Base-by-base conservation (phyloP, 2,888 invertebrate genomes). In the Alcis repandata region DNA sequence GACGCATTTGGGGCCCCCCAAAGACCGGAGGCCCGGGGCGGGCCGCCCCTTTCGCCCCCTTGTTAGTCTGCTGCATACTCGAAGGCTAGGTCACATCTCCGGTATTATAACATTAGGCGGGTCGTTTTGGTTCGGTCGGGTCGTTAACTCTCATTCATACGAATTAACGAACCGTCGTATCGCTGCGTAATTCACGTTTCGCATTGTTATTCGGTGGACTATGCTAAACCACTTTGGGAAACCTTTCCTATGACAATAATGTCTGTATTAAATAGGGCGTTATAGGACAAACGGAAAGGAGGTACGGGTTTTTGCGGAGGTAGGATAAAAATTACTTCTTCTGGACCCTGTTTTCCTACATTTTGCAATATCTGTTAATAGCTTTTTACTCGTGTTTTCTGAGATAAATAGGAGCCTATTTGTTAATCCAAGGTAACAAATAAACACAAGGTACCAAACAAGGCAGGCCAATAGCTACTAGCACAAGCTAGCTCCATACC, bases 121-220 rank as follows among this genome's bases (percentile, higher is more conserved):
- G 22, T 36, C 49, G n/a, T 56, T 59, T 59, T 53, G 20, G 38
- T 48, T 43, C 36, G 17, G 20, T 19, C 52, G 52, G 65, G 40
- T 60, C 51, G 46, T 66, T 66, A 66, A 45, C 57, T 61, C 59
- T 17, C 57, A 66, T 66, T 66, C 60, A 52, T 46, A 19, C 20
- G 48, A 41, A 66, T 66, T 60, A 66, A 66, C 65, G 65, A 61
- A 51, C 46, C 65, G 46, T 57, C 48, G n/a, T 54, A 59, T 32
- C 33, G 40, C 53, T 22, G 59, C 17, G 60, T 20, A 57, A 53
- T 60, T 57, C 51, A 20, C 43, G 54, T 56, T 59, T 32, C 56
- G 49, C 63, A 33, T 63, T 63, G 58, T 63, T 45, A 63, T 48
- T 27, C 40, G 19, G 13, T 32, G 10, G 38, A 17, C n/a, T 27